Conservation (phyloP, 2,797 vertebrate species). For the Anguilla anguilla region DNA sequence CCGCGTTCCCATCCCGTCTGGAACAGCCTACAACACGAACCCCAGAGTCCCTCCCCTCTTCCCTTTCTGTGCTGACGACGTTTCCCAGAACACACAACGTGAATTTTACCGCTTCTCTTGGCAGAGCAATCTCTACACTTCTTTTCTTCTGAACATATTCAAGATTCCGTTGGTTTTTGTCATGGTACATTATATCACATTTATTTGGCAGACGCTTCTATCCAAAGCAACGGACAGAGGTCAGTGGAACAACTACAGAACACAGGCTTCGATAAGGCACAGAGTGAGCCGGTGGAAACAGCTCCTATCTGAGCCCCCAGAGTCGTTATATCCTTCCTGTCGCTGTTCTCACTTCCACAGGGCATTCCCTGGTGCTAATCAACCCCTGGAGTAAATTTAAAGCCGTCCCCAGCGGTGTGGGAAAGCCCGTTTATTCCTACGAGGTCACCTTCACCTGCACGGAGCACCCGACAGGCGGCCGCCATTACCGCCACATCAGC, state of each 20-base stretch:
- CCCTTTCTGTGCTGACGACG: neutral
- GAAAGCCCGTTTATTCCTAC: neutral
- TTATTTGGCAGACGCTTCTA: too few species aligned
- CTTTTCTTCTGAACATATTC: neutral
- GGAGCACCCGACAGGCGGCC: neutral
- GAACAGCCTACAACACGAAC: too few species aligned
- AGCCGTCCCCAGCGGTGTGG: neutral
- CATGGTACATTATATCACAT: neutral
- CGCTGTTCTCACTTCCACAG: neutral
- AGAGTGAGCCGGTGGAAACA: too few species aligned
- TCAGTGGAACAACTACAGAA: too few species aligned
- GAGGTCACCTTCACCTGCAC: neutral
- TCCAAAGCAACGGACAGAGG: too few species aligned
- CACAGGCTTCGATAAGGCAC: too few species aligned
- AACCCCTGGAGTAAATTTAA: neutral
- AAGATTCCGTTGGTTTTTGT: neutral
- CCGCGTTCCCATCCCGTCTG: neutral
- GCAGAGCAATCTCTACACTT: neutral
- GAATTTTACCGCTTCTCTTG: neutral
- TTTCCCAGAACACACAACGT: neutral
- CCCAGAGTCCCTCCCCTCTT: neutral
- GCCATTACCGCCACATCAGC: neutral
- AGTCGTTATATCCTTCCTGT: neutral
- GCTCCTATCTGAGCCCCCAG: neutral
- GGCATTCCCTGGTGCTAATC: neutral